A percentile compares a stretch with the other conserved stretches of the same genome.
Conservation (phyloP, 2,797 vertebrate species). For the Sylvilagus floridanus region DNA sequence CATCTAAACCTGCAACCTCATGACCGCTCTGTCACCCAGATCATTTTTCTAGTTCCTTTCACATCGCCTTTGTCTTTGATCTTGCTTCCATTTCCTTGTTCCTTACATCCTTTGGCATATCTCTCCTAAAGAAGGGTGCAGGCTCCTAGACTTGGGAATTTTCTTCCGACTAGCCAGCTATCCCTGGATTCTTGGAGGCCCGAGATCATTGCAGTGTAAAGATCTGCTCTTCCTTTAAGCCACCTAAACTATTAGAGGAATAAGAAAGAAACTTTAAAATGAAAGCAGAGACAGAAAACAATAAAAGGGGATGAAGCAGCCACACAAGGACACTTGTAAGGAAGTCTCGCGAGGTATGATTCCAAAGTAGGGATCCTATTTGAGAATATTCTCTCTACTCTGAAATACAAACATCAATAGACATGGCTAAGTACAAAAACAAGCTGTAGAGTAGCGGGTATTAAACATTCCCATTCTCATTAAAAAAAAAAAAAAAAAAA, state of each 20-base stretch:
- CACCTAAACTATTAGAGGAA: not conserved
- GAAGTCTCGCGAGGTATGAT: not conserved
- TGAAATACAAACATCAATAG: slow-evolving; percentile 24
- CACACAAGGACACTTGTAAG: not conserved
- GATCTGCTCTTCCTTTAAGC: slow-evolving; percentile 1
- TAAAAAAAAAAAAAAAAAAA: not conserved
- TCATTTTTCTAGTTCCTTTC: not conserved
- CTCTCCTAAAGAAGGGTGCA: not conserved
- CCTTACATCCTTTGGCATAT: not conserved
- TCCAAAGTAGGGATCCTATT: not conserved
- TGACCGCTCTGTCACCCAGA: not conserved
- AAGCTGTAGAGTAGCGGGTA: not conserved
- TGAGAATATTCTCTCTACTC: not conserved
- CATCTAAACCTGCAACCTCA: no score
- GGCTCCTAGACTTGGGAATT: not conserved
- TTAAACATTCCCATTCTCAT: not conserved
- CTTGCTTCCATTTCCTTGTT: not conserved
- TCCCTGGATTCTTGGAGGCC: not conserved
- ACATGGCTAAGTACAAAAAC: not conserved
- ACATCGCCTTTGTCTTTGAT: not conserved
- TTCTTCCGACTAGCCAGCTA: not conserved
- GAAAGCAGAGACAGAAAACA: not conserved
- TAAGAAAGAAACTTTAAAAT: not conserved
- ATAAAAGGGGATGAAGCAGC: not conserved
- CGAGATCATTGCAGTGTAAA: not conserved